These are phyloP conservation scores for Thalassarche chlororhynchos DNA, from an alignment of 2,113 vertebrate genomes.

Conservation along the genomic window DNA sequence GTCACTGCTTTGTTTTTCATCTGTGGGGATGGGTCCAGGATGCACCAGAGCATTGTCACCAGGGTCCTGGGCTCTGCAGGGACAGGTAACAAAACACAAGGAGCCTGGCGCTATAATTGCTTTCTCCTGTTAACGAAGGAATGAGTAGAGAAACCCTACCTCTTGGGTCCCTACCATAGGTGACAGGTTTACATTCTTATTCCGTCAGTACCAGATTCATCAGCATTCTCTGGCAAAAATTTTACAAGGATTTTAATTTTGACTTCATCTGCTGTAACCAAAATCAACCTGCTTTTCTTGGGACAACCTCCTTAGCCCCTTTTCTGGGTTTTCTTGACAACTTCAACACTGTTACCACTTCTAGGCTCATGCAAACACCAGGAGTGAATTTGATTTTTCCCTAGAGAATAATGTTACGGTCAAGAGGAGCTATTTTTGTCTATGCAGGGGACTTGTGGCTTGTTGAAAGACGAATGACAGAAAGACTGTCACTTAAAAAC, in stretches of 20 bases:
- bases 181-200: background rate
- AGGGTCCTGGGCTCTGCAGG: background rate
- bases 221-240: background rate
- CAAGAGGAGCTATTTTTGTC: background rate
- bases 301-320: background rate
- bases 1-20: background rate
- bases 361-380: background rate
- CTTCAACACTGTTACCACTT: background rate
- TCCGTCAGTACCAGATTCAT: background rate
- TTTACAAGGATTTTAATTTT: background rate
- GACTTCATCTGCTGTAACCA: background rate
- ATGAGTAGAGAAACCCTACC: background rate
- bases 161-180: background rate
- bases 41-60: fast-evolving
- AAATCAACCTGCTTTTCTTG: background rate
- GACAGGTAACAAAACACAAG: background rate
- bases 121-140: background rate
- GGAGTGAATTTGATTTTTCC: background rate
- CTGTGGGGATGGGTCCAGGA: background rate
- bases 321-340: background rate
- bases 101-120: fast-evolving
- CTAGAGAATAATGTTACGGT: background rate
- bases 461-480: background rate
- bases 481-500: background rate
- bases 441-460: background rate